Percentiles rank a stretch among this genome's conserved stretches.
Conservation (phyloP, 2,888 invertebrate species). For the Abscondita cerata region DNA sequence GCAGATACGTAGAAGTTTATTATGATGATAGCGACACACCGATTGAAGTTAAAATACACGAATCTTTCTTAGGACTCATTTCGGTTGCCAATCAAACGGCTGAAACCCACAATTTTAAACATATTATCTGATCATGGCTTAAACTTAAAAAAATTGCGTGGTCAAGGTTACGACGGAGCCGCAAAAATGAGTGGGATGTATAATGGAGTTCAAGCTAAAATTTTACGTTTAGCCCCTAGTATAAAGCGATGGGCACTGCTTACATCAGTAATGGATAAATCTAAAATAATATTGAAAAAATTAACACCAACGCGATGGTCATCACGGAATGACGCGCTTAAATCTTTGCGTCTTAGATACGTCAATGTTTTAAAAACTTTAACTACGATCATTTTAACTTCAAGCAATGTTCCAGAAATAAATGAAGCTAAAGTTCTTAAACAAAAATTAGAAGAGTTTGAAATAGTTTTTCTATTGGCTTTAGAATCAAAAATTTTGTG, state of each 20-base stretch:
- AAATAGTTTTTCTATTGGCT: neutral
- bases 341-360: too few species aligned
- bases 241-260: too few species aligned
- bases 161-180: slow-evolving; percentile 9
- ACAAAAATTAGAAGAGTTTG: neutral
- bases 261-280: too few species aligned
- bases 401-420: neutral
- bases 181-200: slow-evolving; percentile 7
- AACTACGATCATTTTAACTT: neutral
- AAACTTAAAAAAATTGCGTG: neutral
- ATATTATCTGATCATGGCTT: neutral
- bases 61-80: slow-evolving; percentile 3
- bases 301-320: too few species aligned
- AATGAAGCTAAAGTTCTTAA: neutral
- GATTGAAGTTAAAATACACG: neutral
- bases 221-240: too few species aligned
- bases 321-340: too few species aligned
- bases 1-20: neutral
- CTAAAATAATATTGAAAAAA: too few species aligned
- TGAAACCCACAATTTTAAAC: neutral
- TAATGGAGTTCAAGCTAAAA: slow-evolving; percentile 1
- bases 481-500: slow-evolving; percentile 1
- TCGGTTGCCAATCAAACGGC: neutral
- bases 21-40: neutral
- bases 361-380: too few species aligned